These are phyloP conservation scores for Festucalex cinctus DNA, from an alignment of 2,113 vertebrate genomes.

Conservation along the genomic window DNA sequence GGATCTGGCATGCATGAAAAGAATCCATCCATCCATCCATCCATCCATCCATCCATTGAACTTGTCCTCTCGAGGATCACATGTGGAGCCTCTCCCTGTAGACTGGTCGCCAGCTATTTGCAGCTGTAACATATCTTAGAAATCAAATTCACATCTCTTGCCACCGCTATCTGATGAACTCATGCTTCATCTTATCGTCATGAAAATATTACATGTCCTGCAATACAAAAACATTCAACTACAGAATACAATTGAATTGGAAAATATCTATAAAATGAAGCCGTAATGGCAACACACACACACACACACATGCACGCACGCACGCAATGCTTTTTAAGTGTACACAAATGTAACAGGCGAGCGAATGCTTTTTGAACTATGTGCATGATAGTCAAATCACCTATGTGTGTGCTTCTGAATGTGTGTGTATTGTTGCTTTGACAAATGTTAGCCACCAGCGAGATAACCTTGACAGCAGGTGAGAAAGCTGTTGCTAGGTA, in stretches of 20 bases:
- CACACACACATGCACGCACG: too few relatives aligned
- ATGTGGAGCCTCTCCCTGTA: too few relatives aligned
- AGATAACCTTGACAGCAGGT: conserved; percentile 54
- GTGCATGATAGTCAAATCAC: conserved; percentile 9
- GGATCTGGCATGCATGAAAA: too few relatives aligned
- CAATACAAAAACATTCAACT: neutral
- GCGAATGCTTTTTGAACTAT: conserved; percentile 7
- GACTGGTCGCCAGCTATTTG: too few relatives aligned
- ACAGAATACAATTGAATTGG: neutral
- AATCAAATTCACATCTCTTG: neutral
- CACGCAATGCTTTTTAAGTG: neutral
- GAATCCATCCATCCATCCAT: too few relatives aligned
- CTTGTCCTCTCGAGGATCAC: too few relatives aligned
- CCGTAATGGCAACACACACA: neutral
- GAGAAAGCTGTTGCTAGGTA: conserved; percentile 61
- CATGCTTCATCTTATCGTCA: neutral
- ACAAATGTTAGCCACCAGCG: conserved; percentile 25
- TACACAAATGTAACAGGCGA: conserved; percentile 4
- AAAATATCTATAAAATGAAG: neutral
- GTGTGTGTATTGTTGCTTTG: conserved; percentile 1
- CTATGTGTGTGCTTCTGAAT: neutral
- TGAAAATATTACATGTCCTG: neutral
- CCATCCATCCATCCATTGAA: too few relatives aligned
- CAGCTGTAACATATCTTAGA: neutral
- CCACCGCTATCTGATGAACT: neutral